Percentiles rank a stretch among this genome's conserved stretches.
phyloP scores from a whole-genome alignment of 2,888 invertebrate species.

The Sarcophaga subvicina region DNA sequence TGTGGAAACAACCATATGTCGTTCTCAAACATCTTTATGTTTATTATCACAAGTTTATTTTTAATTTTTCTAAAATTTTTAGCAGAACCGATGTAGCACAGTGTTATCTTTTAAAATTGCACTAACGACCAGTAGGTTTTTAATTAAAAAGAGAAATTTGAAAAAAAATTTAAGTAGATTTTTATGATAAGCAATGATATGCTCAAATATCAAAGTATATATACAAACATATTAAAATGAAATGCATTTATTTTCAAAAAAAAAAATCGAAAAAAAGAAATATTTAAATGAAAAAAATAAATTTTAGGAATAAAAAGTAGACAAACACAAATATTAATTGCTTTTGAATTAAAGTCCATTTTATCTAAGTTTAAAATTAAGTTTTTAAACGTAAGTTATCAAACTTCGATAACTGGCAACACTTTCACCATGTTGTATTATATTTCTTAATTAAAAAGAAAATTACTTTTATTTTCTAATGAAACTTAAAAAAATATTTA shows the following conservation, averaged over 20 bases:
- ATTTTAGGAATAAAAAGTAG: neutral
- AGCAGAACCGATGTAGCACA: too few species aligned
- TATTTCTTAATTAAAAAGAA: slow-evolving; percentile 21
- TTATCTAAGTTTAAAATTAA: slow-evolving; percentile 5
- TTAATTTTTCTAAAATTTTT: too few species aligned
- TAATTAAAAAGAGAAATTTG: slow-evolving; percentile 7
- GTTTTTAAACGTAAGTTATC: too few species aligned
- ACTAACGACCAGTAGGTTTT: slow-evolving; percentile 44
- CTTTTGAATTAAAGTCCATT: neutral
- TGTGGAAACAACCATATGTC: neutral
- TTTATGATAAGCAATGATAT: slow-evolving; percentile 1
- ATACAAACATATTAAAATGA: neutral
- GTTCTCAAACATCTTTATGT: too few species aligned
- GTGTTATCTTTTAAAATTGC: neutral
- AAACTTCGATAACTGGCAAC: too few species aligned
- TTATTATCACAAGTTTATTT: too few species aligned
- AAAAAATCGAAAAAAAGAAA: neutral
- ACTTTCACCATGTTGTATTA: too few species aligned
- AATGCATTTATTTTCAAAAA: neutral
- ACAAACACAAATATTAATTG: neutral
- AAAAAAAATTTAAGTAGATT: neutral
- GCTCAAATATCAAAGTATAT: slow-evolving; percentile 15
- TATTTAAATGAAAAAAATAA: neutral
- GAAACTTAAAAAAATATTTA: too few species aligned
- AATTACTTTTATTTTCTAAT: too few species aligned